Conservation (phyloP, 2,797 vertebrate species). For the Onychomys leucogaster region DNA sequence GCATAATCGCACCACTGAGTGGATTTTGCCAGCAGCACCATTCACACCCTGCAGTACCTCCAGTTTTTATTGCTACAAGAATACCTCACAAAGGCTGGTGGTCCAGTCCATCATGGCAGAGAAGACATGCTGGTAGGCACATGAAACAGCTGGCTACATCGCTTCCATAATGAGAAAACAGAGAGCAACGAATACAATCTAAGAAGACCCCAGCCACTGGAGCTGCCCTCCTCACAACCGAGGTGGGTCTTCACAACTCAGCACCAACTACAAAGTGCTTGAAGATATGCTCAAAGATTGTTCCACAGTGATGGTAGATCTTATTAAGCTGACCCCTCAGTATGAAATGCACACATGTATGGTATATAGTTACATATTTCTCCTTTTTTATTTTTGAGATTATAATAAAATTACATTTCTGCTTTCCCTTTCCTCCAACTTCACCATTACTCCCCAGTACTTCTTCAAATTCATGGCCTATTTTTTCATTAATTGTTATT, state of each 20-base stretch:
- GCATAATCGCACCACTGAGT: background rate
- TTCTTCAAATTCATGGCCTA: background rate
- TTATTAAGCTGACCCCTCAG: background rate
- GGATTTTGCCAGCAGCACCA: background rate
- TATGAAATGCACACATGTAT: background rate
- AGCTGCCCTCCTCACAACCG: background rate
- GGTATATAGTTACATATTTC: background rate
- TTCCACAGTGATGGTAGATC: background rate
- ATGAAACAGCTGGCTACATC: background rate
- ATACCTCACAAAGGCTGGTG: background rate
- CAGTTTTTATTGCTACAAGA: background rate
- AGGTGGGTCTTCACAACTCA: background rate
- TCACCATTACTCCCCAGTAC: background rate
- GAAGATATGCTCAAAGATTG: background rate
- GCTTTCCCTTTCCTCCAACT: background rate
- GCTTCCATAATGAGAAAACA: background rate
- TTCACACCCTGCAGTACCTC: background rate
- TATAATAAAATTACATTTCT: too few species aligned
- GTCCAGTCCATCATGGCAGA: background rate
- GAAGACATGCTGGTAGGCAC: background rate
- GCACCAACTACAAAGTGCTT: background rate
- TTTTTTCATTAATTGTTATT: background rate
- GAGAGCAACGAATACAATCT: too few species aligned
- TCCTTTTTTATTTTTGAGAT: background rate
- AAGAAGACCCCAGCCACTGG: background rate